Conservation (phyloP, 2,888 invertebrate genomes). For the Phorcus lineatus region DNA sequence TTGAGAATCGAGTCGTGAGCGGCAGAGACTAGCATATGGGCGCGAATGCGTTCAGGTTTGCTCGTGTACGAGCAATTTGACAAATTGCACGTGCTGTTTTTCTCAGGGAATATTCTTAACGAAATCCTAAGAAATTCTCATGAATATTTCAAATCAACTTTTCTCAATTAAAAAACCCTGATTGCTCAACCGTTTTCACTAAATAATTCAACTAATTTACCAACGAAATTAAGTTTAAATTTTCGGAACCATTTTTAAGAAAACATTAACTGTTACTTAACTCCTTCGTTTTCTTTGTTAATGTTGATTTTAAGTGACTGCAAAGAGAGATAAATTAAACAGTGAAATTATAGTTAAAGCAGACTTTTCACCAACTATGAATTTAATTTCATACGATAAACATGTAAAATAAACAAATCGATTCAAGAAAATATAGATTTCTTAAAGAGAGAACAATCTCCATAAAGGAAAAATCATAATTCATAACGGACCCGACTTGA, state of each 20-base stretch:
- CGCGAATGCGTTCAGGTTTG: neutral
- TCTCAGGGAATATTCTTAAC: neutral
- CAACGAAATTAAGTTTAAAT: neutral
- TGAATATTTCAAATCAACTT: conserved; percentile 11
- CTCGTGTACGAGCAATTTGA: neutral
- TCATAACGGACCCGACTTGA: no score
- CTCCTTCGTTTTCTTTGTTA: neutral
- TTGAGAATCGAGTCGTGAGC: neutral
- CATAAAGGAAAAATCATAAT: no score
- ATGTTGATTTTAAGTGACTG: neutral
- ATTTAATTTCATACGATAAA: neutral
- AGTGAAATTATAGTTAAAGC: neutral
- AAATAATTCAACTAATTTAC: neutral
- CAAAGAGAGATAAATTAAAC: no score
- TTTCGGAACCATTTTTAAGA: neutral
- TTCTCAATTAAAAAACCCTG: neutral
- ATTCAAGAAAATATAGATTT: neutral
- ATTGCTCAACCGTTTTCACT: no score
- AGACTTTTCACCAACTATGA: neutral
- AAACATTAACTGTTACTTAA: neutral
- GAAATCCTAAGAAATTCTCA: neutral
- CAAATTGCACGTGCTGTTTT: neutral
- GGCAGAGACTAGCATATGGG: neutral
- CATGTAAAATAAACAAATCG: neutral
- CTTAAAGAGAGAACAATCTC: neutral